These are phyloP conservation scores for Ostrea edulis DNA, from an alignment of 1,140 invertebrate species.

Conservation along the genomic window DNA sequence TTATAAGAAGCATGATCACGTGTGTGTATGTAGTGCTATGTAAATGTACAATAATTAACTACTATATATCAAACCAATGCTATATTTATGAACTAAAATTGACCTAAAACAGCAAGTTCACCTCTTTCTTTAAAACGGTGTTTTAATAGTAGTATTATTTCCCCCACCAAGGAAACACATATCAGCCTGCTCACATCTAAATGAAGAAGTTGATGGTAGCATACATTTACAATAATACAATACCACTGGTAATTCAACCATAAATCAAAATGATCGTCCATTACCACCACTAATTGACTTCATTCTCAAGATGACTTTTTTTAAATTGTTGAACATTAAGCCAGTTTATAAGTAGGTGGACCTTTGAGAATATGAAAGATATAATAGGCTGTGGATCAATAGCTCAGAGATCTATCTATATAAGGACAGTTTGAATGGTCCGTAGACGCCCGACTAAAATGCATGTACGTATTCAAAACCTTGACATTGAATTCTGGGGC, in stretches of 20 bases:
- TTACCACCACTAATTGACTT: not conserved
- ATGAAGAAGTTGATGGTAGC: not conserved
- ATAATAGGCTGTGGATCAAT: constrained; percentile 4
- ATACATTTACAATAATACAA: not conserved
- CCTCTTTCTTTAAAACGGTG: too few species aligned
- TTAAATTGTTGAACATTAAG: not conserved
- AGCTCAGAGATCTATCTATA: not conserved
- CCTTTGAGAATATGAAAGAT: not conserved
- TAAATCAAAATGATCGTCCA: not conserved
- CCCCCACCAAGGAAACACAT: too few species aligned
- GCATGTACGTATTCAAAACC: too few species aligned
- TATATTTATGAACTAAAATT: too few species aligned
- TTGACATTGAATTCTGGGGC: too few species aligned
- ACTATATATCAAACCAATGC: too few species aligned
- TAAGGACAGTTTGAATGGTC: not conserved
- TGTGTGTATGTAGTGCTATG: too few species aligned
- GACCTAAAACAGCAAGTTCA: too few species aligned
- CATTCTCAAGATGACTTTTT: not conserved
- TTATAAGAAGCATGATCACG: too few species aligned
- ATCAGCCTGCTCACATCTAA: not conserved
- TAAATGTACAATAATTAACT: too few species aligned
- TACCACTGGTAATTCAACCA: not conserved
- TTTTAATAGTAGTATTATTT: too few species aligned
- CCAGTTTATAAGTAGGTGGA: not conserved
- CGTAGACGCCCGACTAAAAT: too few species aligned